These are phyloP conservation scores for Melanotaenia maccullochi DNA, from an alignment of 2,797 vertebrate genomes.

Conservation along the genomic window DNA sequence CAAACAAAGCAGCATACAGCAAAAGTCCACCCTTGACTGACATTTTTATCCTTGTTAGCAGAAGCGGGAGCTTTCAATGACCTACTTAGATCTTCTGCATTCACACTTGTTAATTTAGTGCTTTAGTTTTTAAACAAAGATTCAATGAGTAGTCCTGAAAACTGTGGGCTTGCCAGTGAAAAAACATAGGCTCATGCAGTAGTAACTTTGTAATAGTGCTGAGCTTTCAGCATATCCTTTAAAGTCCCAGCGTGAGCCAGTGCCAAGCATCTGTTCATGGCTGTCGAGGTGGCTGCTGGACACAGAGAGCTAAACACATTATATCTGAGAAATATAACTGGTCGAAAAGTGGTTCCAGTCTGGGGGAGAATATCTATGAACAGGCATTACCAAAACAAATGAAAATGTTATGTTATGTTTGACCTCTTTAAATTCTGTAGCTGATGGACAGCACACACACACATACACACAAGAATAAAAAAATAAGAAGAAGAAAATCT, in stretches of 20 bases:
- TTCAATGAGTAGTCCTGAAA: slow-evolving; percentile 2
- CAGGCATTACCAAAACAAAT: neutral
- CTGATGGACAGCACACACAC: neutral
- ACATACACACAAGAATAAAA: neutral
- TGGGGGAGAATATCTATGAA: neutral
- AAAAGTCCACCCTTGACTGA: neutral
- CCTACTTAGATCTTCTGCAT: slow-evolving; percentile 13
- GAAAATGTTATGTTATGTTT: neutral
- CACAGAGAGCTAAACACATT: slow-evolving; percentile 51
- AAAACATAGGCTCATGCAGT: slow-evolving; percentile 29
- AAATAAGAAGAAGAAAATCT: neutral
- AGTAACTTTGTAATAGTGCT: slow-evolving; percentile 33
- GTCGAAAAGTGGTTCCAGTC: neutral
- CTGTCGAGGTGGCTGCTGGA: slow-evolving; percentile 42
- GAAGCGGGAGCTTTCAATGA: neutral
- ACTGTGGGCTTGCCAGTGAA: slow-evolving; percentile 20
- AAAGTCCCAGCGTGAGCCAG: slow-evolving; percentile 47
- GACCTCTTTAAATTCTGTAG: neutral
- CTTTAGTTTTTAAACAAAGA: slow-evolving; percentile 6
- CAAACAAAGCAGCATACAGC: slow-evolving; percentile 4
- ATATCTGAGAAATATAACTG: slow-evolving; percentile 16
- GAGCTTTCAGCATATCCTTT: slow-evolving; percentile 33
- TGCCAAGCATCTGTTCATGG: slow-evolving; percentile 63
- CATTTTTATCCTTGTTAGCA: slow-evolving; percentile 11
- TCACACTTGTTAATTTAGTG: neutral